Base-by-base conservation (phyloP, 2,113 vertebrate genomes). In the Machaerirhynchus nigripectus region DNA sequence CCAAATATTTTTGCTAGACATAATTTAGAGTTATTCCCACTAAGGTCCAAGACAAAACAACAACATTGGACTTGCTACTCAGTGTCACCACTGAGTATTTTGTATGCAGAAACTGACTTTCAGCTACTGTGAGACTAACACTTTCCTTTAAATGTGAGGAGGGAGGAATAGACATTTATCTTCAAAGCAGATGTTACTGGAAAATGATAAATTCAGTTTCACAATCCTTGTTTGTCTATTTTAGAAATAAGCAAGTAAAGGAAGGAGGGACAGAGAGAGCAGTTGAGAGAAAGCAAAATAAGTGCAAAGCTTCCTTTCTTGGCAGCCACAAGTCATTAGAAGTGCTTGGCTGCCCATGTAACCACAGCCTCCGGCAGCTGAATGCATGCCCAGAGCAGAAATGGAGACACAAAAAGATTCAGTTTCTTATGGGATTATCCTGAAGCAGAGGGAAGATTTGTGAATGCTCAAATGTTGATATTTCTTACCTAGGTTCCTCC, bases 321-420 rank as follows among this genome's bases (percentile, higher is more conserved):
- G 88, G 82, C 82, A 93, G 40, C 49, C 50, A 68, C 8, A 82
- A 83, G 12, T n/a, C 63, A 88, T 93, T 91, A 92, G 85, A 93
- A 83, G 57, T 80, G 42, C 67, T 95, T 92, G 79, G 57, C 63
- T 96, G 79, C 49, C n/a, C 33, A 5, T 46, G 46, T 42, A 93
- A 89, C 79, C 46, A 86, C 67, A 74, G 70, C 85, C 78, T 95
- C 59, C 50, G 90, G 88, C 75, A 90, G 59, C 63, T 86, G 85
- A 93, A 73, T 77, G 33, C 42, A 35, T 50, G 59, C 82, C 67
- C 71, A 94, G 79, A 94, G 59, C 55, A 93, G 75, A 93, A 94
- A 86, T 17, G 42, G 42, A 88, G 37, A 80, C 63, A 77, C 46
- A 86, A 93, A 83, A 64, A 57, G 52, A 79, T 82, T 81, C 65